Evolutionary conservation across 2,888 invertebrate species (phyloP), one percentile per base, ranked within the genome.

Genomic region (Xylota segnis): DNA sequence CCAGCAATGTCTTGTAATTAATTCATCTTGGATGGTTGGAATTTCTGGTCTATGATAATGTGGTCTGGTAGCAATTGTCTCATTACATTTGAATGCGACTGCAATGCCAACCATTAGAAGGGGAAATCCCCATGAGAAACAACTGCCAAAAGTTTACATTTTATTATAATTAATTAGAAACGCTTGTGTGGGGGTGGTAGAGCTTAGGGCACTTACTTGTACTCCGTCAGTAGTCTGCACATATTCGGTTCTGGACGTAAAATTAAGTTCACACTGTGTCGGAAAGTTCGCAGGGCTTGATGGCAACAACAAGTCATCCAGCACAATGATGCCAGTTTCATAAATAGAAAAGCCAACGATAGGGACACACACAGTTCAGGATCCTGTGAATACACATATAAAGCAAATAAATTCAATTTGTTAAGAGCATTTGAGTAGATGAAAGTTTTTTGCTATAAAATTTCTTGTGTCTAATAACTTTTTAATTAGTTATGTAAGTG

Each of bases 81-180:
- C 94, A 70, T 91, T 92, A 71, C 93, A 93, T 88, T 94, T 94
- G n/a, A 94, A 89, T 50, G 93, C 89, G 45, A 93, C 91, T 72
- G 94, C 94, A 12, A 92, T 92, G 0, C 92, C 93, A 12, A 94
- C 92, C 68, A 94, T 93, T 66, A 94, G 83, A 5, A 94, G 92
- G 0, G 95, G 95, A 14, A 94, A 89, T 40, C 84, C 84, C 84
- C 84, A 84, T 18, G 84, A 84, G 50, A 84, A 84, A 37, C 81
- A 84, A 40, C 95, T 95, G 40, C 9, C 9, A 71, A 59, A 59
- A 23, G 29, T 65, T 2, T 34, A 37, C 50, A 65, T 4, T 12
- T 43, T 43, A 68, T 16, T 37, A 32, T 16, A 16, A n/a, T 50
- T 40, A 0, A 58, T 43, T 16, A 5, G 3, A 4, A 12, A 0